These are phyloP conservation scores for Syndactyla subalaris DNA, from an alignment of 2,797 vertebrate genomes.

Conservation along the genomic window DNA sequence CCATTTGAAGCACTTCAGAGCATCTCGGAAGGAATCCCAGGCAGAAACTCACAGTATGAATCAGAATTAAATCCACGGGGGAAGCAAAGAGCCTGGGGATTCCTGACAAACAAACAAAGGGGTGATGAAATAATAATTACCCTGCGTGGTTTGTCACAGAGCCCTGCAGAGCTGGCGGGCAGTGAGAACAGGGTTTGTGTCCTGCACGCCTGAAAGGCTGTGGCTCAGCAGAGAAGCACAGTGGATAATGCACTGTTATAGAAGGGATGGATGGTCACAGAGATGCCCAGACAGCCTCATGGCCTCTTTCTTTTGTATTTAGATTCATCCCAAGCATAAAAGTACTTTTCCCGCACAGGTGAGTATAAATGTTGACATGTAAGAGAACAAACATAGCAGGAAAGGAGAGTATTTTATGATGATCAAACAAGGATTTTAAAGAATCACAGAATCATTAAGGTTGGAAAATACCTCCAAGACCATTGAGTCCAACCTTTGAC, in stretches of 20 bases:
- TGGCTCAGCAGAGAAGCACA: neutral
- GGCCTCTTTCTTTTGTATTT: neutral
- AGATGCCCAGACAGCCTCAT: neutral
- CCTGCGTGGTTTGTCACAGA: neutral
- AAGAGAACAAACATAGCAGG: neutral
- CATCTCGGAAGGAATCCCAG: neutral
- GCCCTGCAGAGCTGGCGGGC: neutral
- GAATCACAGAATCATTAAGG: neutral
- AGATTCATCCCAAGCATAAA: neutral
- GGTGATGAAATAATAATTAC: neutral
- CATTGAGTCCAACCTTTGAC: neutral
- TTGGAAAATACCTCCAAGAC: neutral
- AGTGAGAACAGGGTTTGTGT: neutral
- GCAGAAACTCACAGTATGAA: neutral
- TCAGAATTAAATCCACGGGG: neutral
- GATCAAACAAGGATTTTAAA: neutral
- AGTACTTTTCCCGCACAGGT: neutral
- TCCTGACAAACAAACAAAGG: neutral
- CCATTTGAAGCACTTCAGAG: neutral
- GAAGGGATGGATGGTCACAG: too few species aligned
- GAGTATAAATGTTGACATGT: fast-evolving
- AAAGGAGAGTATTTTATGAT: neutral
- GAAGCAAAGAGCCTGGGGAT: neutral
- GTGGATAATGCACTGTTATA: neutral
- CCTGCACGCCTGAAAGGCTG: neutral